phyloP scores from a whole-genome alignment of 2,888 invertebrate genomes.

The Microctonus hyperodae region DNA sequence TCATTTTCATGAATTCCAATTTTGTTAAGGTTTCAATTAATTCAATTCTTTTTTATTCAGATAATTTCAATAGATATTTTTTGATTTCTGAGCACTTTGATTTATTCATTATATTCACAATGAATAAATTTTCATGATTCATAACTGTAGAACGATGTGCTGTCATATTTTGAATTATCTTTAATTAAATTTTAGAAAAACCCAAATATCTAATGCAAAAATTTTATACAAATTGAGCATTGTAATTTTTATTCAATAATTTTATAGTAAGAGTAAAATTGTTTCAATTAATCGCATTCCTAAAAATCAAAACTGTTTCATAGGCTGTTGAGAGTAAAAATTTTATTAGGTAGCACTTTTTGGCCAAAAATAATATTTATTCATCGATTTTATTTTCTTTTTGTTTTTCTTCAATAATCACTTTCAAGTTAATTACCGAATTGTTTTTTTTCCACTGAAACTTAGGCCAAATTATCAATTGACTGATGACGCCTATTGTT shows the following conservation, averaged over 20 bases:
- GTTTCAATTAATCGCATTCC: background rate
- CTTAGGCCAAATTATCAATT: background rate
- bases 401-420: background rate
- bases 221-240: background rate
- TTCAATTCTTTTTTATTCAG: background rate
- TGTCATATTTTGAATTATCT: background rate
- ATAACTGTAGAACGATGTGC: no score
- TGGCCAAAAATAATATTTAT: background rate
- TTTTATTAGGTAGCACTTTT: background rate
- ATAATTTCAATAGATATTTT: background rate
- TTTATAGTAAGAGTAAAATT: background rate
- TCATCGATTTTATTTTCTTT: background rate
- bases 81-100: background rate
- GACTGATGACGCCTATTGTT: background rate
- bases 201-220: background rate
- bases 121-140: no score
- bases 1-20: background rate
- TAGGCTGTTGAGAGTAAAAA: background rate
- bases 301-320: background rate
- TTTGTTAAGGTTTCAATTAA: background rate
- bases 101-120: no score
- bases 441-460: background rate
- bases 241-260: background rate
- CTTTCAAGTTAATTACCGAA: background rate
- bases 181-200: background rate